These are phyloP conservation scores for Scaptomyza tumidula DNA, from an alignment of 2,888 invertebrate species.

Conservation along the genomic window DNA sequence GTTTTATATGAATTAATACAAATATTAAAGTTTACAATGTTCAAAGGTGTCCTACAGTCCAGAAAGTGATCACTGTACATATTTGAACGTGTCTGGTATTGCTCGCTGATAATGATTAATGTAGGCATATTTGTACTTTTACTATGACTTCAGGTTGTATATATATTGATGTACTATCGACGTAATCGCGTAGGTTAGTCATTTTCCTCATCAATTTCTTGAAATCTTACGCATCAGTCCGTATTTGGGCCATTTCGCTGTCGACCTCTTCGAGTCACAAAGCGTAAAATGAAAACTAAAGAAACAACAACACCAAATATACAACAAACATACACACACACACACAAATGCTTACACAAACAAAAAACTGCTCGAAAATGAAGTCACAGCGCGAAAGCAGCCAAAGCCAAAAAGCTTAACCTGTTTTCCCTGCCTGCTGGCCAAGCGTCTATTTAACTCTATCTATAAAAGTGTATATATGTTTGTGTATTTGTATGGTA, in stretches of 20 bases:
- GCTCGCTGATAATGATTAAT: slow-evolving; percentile 21
- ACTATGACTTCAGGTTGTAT: slow-evolving; percentile 2
- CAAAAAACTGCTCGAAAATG: slow-evolving; percentile 59
- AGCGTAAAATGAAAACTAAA: slow-evolving; percentile 72
- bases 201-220: slow-evolving; percentile 40
- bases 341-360: slow-evolving; percentile 8
- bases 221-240: slow-evolving; percentile 67
- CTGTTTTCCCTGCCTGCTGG: slow-evolving; percentile 54
- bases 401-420: slow-evolving; percentile 67
- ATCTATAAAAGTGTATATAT: slow-evolving; percentile 5
- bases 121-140: slow-evolving; percentile 22
- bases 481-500: slow-evolving; percentile 51
- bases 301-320: slow-evolving; percentile 30
- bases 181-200: slow-evolving; percentile 33
- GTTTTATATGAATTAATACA: not conserved
- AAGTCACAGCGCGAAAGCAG: slow-evolving; percentile 70
- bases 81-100: slow-evolving; percentile 11
- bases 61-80: not conserved
- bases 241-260: slow-evolving; percentile 63
- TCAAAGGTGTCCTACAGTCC: too few relatives aligned
- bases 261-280: slow-evolving; percentile 64
- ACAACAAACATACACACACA: slow-evolving; percentile 19
- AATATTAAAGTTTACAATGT: too few relatives aligned
- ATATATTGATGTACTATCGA: slow-evolving; percentile 12
- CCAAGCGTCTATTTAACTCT: slow-evolving; percentile 33